A percentile compares a stretch with the other conserved stretches of the same genome.
Evolutionary conservation across 2,113 vertebrate species (phyloP).

Genomic region (Lota lota): DNA sequence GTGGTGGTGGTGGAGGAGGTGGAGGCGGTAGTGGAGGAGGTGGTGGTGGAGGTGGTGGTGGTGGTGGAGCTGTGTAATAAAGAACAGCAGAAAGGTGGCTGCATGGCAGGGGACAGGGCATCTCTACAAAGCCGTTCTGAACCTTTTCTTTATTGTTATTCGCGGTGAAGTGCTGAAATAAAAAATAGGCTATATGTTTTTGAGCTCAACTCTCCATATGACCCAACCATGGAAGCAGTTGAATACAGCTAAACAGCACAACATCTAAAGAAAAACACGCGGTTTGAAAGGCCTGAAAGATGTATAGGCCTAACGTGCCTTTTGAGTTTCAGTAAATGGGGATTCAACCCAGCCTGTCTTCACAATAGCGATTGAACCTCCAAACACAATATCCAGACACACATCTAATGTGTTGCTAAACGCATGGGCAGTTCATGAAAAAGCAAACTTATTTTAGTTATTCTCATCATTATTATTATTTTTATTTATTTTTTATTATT

Average conservation of each 20-base stretch:
- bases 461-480: too few species aligned
- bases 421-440: too few species aligned
- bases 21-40: too few species aligned
- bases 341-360: too few species aligned
- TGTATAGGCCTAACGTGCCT: too few species aligned
- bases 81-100: constrained; percentile 12
- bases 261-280: not conserved
- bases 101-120: not conserved
- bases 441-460: too few species aligned
- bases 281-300: not conserved
- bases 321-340: too few species aligned
- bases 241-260: not conserved
- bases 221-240: not conserved
- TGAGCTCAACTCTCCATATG: not conserved
- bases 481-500: too few species aligned
- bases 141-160: constrained; percentile 48
- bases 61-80: constrained; percentile 68
- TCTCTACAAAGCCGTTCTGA: constrained; percentile 29
- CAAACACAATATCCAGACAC: too few species aligned
- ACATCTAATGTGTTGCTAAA: too few species aligned
- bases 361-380: too few species aligned
- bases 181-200: constrained; percentile 22
- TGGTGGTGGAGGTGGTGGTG: constrained; percentile 14
- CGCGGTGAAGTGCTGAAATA: constrained; percentile 6
- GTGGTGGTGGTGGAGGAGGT: too few species aligned